A percentile compares a stretch with the other conserved stretches of the same genome.
Evolutionary conservation across 2,888 invertebrate genomes (phyloP).

Genomic region (Argyra leucocephala): DNA sequence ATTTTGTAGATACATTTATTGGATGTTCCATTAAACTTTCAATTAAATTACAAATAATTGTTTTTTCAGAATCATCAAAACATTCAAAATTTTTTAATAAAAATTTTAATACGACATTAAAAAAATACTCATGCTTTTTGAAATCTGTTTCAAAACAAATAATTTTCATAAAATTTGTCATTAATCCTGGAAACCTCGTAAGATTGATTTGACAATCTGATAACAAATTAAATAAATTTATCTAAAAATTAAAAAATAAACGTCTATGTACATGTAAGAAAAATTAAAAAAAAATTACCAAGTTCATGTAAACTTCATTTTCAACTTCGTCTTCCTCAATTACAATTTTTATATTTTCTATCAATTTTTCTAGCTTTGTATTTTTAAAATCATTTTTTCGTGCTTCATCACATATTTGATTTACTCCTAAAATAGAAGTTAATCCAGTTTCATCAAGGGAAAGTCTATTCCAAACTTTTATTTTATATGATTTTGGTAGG

Average conservation of each 20-base stretch:
- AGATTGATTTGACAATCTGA: neutral
- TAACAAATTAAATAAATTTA: neutral
- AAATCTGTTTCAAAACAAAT: neutral
- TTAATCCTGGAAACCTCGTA: neutral
- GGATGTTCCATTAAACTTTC: neutral
- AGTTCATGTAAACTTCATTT: neutral
- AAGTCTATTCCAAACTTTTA: neutral
- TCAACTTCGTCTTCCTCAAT: neutral
- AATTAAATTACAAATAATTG: neutral
- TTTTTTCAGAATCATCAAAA: neutral
- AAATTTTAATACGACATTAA: neutral
- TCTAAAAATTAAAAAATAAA: neutral
- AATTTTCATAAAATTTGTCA: neutral
- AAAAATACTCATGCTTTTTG: neutral
- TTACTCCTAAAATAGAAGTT: neutral
- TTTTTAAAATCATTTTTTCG: neutral
- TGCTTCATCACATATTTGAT: neutral
- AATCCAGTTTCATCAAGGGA: neutral
- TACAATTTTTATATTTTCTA: neutral
- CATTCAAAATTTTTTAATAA: neutral
- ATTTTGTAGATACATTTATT: neutral
- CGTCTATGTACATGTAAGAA: neutral
- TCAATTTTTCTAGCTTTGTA: neutral
- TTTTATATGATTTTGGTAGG: constrained; percentile 8
- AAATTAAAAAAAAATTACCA: neutral